Base-by-base conservation (phyloP, 1,140 invertebrate species). In the Tetragnatha versicolor region DNA sequence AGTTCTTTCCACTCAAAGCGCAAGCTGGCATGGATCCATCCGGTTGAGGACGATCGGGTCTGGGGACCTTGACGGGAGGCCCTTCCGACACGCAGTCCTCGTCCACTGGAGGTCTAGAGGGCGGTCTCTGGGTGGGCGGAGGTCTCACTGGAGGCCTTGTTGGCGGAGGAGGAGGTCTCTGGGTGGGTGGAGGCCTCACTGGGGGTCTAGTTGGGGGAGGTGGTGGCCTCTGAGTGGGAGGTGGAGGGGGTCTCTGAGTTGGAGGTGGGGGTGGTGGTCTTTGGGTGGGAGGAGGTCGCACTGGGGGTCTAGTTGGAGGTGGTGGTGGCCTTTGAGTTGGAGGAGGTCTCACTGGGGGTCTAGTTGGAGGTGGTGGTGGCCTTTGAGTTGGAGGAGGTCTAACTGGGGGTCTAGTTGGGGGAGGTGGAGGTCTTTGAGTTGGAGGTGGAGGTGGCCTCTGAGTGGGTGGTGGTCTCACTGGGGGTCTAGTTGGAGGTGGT, bases 1-100 rank as follows among this genome's bases (percentile, higher is more conserved):
- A 83, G 47, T 83, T 82, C 33, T 69, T 75, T 35, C 82, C 82
- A 49, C 65, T 75, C 12, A 83, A 25, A 12, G 81, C 80, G 80
- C 82, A 83, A 17, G 81, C 63, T 17, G 82, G 82, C 82, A 83
- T 81, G 25, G 75, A 70, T n/a, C 82, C 82, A 77, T 82, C 77
- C 17, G 78, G 51, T 60, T 58, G 20, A n/a, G 82, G 82, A 60
- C 72, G 20, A 70, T 82, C 82, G 9, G 82, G 82, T 76, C 81
- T 37, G 1, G 45, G 72, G 22, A 82, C 55, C 39, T 53, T 63
- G n/a, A 68, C 35, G 0, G 82, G 72, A 31, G 81, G 79, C 7
- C 82, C 82, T 31, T 65, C 60, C 17, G 61, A 58, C 14, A 51
- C 51, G 17, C 63, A 73, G n/a, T 66, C 66, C 27, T 68, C 68